Base-by-base conservation (phyloP, 2,113 vertebrate species). In the Lampris incognitus region DNA sequence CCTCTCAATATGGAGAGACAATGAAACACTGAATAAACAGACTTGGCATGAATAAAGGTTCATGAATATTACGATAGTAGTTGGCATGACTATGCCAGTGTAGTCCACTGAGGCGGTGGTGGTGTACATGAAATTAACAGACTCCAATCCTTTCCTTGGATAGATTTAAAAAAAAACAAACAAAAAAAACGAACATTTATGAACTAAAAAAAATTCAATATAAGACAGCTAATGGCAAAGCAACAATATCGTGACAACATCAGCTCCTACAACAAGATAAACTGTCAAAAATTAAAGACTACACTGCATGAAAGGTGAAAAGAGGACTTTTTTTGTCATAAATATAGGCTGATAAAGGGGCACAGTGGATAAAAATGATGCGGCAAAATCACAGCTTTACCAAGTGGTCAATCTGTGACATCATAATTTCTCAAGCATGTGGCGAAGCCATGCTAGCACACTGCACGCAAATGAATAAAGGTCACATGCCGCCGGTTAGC, bases 11-110 rank as follows among this genome's bases (percentile, higher is more conserved):
- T 57, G 56, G 38, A 46, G 24, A 9, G 37, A 11, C 0, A 0
- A 8, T 60, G 11, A 58, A 67, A 38, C 62, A 7, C 3, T 1
- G 5, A 3, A 9, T 0, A 42, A 10, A 42, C 4, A 46, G 11
- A 56, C 9, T 54, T 66, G 75, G 44, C 24, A 1, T 6, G 5
- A 40, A 11, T 67, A 5, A 60, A 84, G 11, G 39, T 38, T 50
- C 56, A 37, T 39, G 51, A 44, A 40, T 37, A 37, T 4, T 10
- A 2, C 40, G 50, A 60, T 41, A 55, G 57, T 6, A 76, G 50
- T 7, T n/a, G 40, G 9, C 24, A 7, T 61, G 9, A 2, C 1
- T 6, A 51, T 13, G 9, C 5, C 3, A 59, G 46, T 50, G 10
- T 7, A 24, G 41, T 50, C 49, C 65, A 7, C 6, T 42, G 7